Conservation (phyloP, 2,888 invertebrate species). For the Altica lythri region DNA sequence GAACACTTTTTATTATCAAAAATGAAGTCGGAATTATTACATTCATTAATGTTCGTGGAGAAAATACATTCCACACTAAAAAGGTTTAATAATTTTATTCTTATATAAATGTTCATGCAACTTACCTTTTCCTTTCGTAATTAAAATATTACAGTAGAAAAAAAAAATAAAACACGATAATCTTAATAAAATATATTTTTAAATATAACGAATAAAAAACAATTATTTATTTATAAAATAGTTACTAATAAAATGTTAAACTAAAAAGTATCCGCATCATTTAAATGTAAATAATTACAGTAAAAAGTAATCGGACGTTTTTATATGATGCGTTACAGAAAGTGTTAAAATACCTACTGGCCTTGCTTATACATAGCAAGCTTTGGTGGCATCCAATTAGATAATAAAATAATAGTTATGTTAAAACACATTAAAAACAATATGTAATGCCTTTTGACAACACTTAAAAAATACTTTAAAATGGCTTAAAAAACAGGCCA, state of each 20-base stretch:
- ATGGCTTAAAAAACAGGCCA: slow-evolving; percentile 40
- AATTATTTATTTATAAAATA: slow-evolving; percentile 40
- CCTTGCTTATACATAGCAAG: slow-evolving; percentile 45
- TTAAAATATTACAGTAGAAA: too few species aligned
- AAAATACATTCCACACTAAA: too few species aligned
- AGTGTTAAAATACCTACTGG: slow-evolving; percentile 42
- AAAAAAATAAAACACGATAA: slow-evolving; percentile 21
- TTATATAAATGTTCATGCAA: too few species aligned
- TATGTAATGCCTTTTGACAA: slow-evolving; percentile 38
- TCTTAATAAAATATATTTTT: slow-evolving; percentile 56
- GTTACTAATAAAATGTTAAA: slow-evolving; percentile 41
- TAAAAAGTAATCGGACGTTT: slow-evolving; percentile 38
- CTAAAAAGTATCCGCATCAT: slow-evolving; percentile 32
- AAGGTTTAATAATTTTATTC: too few species aligned
- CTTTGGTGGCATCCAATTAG: slow-evolving; percentile 42
- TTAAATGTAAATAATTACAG: slow-evolving; percentile 40
- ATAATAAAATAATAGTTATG: slow-evolving; percentile 34
- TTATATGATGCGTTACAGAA: slow-evolving; percentile 36
- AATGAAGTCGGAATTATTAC: too few species aligned
- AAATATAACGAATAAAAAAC: slow-evolving; percentile 55
- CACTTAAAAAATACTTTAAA: slow-evolving; percentile 39
- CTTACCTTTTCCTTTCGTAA: too few species aligned
- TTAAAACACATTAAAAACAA: slow-evolving; percentile 50
- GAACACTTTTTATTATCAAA: too few species aligned
- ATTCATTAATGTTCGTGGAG: too few species aligned